Percentiles rank a stretch among this genome's conserved stretches.
Conservation (phyloP, 2,797 vertebrate species). For the Lerista edwardsae region DNA sequence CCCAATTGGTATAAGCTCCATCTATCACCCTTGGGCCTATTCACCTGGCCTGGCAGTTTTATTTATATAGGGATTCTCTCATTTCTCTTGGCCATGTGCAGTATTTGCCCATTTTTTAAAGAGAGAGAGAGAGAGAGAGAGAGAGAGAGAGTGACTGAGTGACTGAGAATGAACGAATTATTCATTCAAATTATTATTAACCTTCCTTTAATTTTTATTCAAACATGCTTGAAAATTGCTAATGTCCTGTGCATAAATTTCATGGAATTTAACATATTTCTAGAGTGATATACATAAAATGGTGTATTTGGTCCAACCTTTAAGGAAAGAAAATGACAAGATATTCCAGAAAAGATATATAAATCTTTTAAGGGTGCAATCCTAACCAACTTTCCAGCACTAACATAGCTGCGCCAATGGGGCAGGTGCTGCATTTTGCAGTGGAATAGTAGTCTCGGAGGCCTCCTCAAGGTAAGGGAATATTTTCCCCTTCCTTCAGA, state of each 20-base stretch:
- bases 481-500: too few species aligned
- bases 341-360: too few species aligned
- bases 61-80: constrained; percentile 1
- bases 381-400: too few species aligned
- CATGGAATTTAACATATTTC: background rate
- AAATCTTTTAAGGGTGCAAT: too few species aligned
- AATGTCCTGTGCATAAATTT: background rate
- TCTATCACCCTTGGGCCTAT: background rate
- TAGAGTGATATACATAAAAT: background rate
- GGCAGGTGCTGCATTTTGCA: too few species aligned
- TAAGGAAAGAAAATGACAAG: constrained; percentile 11
- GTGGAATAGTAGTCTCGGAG: too few species aligned
- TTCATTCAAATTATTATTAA: too few species aligned
- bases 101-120: background rate
- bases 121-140: too few species aligned
- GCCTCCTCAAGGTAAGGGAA: too few species aligned
- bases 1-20: background rate
- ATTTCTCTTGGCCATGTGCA: background rate
- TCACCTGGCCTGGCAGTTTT: background rate
- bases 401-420: too few species aligned
- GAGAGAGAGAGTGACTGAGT: too few species aligned
- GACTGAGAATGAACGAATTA: too few species aligned
- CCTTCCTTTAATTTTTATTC: constrained; percentile 9
- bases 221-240: background rate
- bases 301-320: constrained; percentile 8